Conservation (phyloP, 2,797 vertebrate genomes). For the Eospalax fontanierii region DNA sequence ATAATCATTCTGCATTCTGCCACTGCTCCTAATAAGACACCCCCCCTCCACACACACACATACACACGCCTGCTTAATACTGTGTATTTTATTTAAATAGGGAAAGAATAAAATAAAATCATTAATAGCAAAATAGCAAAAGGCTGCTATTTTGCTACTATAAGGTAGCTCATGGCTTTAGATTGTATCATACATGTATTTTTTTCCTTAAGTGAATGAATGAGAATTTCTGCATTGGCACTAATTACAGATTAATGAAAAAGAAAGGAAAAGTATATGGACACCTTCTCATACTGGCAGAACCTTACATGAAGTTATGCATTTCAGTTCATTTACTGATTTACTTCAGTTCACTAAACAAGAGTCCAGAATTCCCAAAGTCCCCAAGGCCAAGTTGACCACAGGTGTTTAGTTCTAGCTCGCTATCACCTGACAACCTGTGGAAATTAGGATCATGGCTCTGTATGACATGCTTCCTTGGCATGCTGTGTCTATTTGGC, state of each 20-base stretch:
- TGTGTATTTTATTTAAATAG: not conserved
- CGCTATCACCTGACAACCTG: not conserved
- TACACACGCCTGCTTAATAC: not conserved
- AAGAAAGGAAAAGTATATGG: not conserved
- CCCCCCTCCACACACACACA: not conserved
- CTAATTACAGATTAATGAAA: not conserved
- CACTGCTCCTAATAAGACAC: not conserved
- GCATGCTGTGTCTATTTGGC: not conserved
- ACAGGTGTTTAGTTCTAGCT: not conserved
- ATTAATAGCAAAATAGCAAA: too few relatives aligned
- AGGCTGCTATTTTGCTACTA: too few relatives aligned
- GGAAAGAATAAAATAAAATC: not conserved
- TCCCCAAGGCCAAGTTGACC: not conserved
- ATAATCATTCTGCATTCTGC: not conserved
- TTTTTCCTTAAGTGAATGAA: not conserved
- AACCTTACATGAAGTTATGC: not conserved
- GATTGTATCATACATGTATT: not conserved
- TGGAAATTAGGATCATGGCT: not conserved
- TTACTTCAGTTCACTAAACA: not conserved
- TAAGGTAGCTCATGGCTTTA: not conserved
- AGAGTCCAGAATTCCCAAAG: rapidly evolving
- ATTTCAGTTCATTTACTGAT: not conserved
- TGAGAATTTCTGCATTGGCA: not conserved
- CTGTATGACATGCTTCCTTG: not conserved
- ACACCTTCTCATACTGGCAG: rapidly evolving